These are phyloP conservation scores for Periplaneta americana DNA, from an alignment of 1,140 invertebrate species.

Conservation along the genomic window DNA sequence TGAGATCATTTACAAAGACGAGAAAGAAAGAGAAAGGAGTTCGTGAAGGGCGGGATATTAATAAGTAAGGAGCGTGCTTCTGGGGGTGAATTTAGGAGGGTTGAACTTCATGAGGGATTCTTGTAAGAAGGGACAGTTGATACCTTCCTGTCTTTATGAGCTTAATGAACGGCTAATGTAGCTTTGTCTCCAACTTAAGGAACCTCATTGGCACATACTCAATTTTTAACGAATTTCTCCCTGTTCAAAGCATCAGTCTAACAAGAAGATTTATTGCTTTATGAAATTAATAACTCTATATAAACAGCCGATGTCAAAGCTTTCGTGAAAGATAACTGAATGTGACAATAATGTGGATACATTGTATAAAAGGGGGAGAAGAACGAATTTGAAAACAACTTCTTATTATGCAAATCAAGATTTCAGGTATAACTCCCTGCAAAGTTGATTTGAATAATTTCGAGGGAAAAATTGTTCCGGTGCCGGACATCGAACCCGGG, in stretches of 20 bases:
- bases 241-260: background rate
- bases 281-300: too few relatives aligned
- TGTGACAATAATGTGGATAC: too few relatives aligned
- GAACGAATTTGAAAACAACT: too few relatives aligned
- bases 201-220: background rate
- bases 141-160: background rate
- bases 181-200: background rate
- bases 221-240: background rate
- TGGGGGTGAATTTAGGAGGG: background rate
- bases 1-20: background rate
- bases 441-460: too few relatives aligned
- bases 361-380: too few relatives aligned
- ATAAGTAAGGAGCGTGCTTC: background rate
- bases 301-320: too few relatives aligned
- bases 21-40: background rate
- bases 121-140: background rate
- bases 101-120: background rate
- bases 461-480: too few relatives aligned
- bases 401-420: too few relatives aligned
- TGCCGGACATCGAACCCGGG: too few relatives aligned
- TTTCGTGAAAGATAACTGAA: too few relatives aligned
- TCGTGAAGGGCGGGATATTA: background rate
- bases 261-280: too few relatives aligned
- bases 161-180: background rate
- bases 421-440: too few relatives aligned